Evolutionary conservation across 2,888 invertebrate species (phyloP), one percentile per base, ranked within the genome.

Genomic region (Coenonympha arcania): DNA sequence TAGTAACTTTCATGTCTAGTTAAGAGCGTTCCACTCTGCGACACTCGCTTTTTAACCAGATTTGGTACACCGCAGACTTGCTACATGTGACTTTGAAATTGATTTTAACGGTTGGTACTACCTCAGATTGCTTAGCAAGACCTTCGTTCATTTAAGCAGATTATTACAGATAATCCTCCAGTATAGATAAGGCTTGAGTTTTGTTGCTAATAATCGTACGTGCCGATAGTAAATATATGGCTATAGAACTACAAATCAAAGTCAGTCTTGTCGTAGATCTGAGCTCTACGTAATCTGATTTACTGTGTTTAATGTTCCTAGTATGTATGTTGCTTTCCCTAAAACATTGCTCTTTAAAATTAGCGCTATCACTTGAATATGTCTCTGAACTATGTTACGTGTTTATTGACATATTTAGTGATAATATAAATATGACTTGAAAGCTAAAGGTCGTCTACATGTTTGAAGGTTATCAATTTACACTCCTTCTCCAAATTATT

Each of bases 221-320:
- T n/a, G n/a, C n/a, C n/a, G n/a, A n/a, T n/a, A n/a, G n/a, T n/a
- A n/a, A n/a, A n/a, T n/a, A n/a, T n/a, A n/a, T n/a, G n/a, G n/a
- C n/a, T n/a, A n/a, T n/a, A n/a, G n/a, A n/a, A n/a, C n/a, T n/a
- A n/a, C n/a, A n/a, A n/a, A n/a, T n/a, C n/a, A n/a, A n/a, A n/a
- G n/a, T 31, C 15, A 5, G 19, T 44, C 11, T 33, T 34, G 48
- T 48, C 52, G 45, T 4, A 41, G 19, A 34, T 52, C 49, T 52
- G 56, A 50, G 45, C 48, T 54, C 50, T 48, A 18, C 48, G 55
- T 71, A 70, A 73, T 72, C 66, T 62, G 69, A 71, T 73, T 69
- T 66, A 55, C 63, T 61, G 63, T 68, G 68, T 71, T 72, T 71
- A 70, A 66, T 60, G 66, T 65, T 62, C 58, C 59, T 68, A 66